Percentiles rank a stretch among this genome's conserved stretches.
phyloP scores from a whole-genome alignment of 2,888 invertebrate species.

The Sinopyrophorus schimmeli region DNA sequence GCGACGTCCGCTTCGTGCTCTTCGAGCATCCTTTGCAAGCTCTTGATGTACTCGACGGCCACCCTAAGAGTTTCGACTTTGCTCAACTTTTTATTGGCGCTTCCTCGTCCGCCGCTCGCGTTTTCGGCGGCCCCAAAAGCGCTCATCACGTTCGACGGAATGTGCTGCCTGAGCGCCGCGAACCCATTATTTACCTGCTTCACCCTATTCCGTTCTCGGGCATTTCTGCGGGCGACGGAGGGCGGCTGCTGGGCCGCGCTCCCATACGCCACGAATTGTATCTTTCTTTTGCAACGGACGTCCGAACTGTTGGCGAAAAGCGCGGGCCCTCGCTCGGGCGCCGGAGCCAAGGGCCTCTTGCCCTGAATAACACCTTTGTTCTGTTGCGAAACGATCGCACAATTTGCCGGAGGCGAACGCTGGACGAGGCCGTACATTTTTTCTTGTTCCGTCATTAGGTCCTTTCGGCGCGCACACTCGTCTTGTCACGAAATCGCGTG shows the following conservation, averaged over 20 bases:
- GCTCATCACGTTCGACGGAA: slow-evolving; percentile 77
- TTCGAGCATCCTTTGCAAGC: slow-evolving; percentile 77
- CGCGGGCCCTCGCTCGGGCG: slow-evolving; percentile 58
- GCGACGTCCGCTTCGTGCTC: slow-evolving; percentile 64
- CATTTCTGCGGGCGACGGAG: slow-evolving; percentile 88
- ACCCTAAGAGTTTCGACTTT: slow-evolving; percentile 88
- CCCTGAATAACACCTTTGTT: slow-evolving; percentile 58
- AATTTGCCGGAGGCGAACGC: slow-evolving; percentile 57
- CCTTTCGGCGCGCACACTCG: too few relatives aligned
- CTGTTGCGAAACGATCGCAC: slow-evolving; percentile 64
- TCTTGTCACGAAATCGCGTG: slow-evolving; percentile 35
- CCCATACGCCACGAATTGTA: slow-evolving; percentile 73
- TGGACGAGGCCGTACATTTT: slow-evolving; percentile 56
- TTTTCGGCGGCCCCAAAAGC: slow-evolving; percentile 56
- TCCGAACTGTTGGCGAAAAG: slow-evolving; percentile 58
- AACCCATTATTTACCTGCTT: slow-evolving; percentile 95
- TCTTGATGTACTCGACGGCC: slow-evolving; percentile 89
- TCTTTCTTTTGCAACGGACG: slow-evolving; percentile 74
- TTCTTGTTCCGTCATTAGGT: slow-evolving; percentile 57
- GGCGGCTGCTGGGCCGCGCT: slow-evolving; percentile 72
- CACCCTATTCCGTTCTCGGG: slow-evolving; percentile 90
- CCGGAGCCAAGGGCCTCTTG: slow-evolving; percentile 65
- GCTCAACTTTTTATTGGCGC: slow-evolving; percentile 80
- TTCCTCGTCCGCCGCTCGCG: slow-evolving; percentile 58
- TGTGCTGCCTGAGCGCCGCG: slow-evolving; percentile 85